phyloP scores from a whole-genome alignment of 1,140 invertebrate genomes.

The Lepidurus couesii region DNA sequence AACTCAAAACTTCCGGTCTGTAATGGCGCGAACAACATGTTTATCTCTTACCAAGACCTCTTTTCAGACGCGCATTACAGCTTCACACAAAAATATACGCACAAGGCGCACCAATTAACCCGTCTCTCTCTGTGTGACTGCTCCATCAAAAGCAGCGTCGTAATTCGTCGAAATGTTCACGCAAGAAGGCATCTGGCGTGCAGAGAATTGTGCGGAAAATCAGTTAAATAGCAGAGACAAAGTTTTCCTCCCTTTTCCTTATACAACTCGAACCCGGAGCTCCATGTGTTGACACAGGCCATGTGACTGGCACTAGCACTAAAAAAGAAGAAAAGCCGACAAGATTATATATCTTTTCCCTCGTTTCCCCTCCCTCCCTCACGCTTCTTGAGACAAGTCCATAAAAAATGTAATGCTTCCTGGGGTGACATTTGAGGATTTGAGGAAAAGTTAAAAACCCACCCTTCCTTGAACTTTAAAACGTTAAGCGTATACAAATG shows the following conservation, averaged over 20 bases:
- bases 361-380: neutral
- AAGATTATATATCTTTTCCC: neutral
- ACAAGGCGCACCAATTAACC: neutral
- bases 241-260: neutral
- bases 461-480: neutral
- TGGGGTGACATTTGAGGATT: too few relatives aligned
- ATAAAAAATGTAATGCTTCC: neutral
- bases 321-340: constrained; percentile 1
- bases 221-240: neutral
- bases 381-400: neutral
- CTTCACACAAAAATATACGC: neutral
- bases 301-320: neutral
- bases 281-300: constrained; percentile 2
- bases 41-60: neutral
- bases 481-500: constrained; percentile 4
- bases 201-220: neutral
- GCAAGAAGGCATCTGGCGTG: constrained; percentile 7
- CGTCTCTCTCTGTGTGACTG: neutral
- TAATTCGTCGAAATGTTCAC: neutral
- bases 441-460: neutral
- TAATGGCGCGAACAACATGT: constrained; percentile 4
- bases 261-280: neutral
- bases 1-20: neutral
- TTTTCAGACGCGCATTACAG: neutral
- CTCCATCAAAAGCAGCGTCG: neutral